Percentiles rank a stretch among this genome's conserved stretches.
Evolutionary conservation across 53 echinoderm and acorn worm species (phyloP).

Genomic region (Mesocentrotus franciscanus): DNA sequence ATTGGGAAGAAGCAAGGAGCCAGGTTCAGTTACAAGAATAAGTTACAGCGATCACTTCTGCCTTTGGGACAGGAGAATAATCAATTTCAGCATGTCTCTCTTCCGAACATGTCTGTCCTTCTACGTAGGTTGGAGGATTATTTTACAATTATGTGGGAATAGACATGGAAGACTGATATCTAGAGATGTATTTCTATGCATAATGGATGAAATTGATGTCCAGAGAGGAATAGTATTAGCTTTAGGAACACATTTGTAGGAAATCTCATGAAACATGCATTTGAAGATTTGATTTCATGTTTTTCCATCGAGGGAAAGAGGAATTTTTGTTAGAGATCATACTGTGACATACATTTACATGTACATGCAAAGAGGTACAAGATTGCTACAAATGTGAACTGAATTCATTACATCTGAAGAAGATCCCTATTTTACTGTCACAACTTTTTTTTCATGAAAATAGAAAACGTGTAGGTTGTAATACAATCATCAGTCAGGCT

Average conservation of each 20-base stretch:
- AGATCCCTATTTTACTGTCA: neutral
- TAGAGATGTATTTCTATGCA: neutral
- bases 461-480: no score
- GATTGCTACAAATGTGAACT: neutral
- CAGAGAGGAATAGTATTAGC: neutral
- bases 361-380: no score
- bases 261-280: neutral
- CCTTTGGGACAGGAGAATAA: constrained; percentile 2
- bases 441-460: no score
- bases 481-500: no score
- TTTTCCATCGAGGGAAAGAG: neutral
- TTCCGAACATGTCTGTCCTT: neutral
- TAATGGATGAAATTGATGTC: constrained; percentile 2
- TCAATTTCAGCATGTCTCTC: constrained; percentile 1
- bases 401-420: neutral
- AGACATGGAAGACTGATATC: neutral
- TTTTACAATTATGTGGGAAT: constrained; percentile 23
- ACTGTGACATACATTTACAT: neutral
- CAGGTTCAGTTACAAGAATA: neutral
- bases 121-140: neutral
- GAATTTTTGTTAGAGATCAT: neutral
- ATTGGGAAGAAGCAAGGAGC: constrained; percentile 21
- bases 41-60: constrained; percentile 22
- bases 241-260: neutral
- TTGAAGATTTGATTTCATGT: neutral